These are phyloP conservation scores for Notechis scutatus DNA, from an alignment of 2,113 vertebrate species.

Conservation along the genomic window DNA sequence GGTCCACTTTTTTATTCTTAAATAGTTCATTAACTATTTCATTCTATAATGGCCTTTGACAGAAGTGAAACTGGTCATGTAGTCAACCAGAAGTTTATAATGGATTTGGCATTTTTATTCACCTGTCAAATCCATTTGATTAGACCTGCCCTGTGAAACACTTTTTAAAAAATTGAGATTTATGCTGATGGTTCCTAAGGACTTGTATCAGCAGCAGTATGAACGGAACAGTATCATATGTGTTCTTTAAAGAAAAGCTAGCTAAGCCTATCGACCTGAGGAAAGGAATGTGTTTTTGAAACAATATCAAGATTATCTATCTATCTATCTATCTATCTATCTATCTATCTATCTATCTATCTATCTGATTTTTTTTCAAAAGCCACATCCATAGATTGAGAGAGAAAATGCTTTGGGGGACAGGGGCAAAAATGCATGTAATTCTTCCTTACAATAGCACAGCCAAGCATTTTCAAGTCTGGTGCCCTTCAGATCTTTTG, in stretches of 20 bases:
- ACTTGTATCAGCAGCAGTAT: neutral
- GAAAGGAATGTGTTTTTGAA: neutral
- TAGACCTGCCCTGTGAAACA: neutral
- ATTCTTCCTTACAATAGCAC: neutral
- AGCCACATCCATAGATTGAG: neutral
- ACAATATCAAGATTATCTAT: neutral
- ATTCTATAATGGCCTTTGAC: neutral
- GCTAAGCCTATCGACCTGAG: too few species aligned
- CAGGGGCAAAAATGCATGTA: neutral
- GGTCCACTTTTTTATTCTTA: neutral
- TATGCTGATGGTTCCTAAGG: neutral
- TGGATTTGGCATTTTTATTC: neutral
- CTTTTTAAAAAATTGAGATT: neutral
- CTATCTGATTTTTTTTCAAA: neutral
- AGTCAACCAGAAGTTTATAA: neutral
- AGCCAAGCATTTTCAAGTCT: neutral
- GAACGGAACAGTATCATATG: neutral
- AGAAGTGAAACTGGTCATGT: neutral
- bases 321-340: too few species aligned
- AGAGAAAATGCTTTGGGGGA: neutral
- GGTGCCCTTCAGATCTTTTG: neutral
- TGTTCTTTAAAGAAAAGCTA: neutral
- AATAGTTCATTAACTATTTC: neutral
- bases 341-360: too few species aligned
- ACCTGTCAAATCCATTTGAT: neutral